A percentile compares a stretch with the other conserved stretches of the same genome.
These are phyloP conservation scores for Punctoribates punctum DNA, from an alignment of 2,888 invertebrate genomes.

Conservation along the genomic window DNA sequence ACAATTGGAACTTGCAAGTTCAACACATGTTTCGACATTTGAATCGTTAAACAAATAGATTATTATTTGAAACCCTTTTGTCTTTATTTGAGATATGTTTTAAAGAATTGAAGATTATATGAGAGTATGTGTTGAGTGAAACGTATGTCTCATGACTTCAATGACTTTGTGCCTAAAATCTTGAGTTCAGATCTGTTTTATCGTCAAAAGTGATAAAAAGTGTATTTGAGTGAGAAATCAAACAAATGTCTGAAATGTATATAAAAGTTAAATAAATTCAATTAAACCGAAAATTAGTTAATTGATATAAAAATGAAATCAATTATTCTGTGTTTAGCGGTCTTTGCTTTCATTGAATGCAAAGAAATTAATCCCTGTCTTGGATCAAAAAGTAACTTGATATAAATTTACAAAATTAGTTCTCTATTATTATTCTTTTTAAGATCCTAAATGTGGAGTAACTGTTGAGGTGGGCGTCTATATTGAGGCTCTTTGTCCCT, in stretches of 20 bases:
- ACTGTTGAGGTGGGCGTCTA: not conserved
- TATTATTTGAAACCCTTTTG: too few species aligned
- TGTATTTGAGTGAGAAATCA: not conserved
- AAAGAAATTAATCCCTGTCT: not conserved
- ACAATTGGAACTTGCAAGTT: too few species aligned
- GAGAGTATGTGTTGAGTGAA: too few species aligned
- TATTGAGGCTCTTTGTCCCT: not conserved
- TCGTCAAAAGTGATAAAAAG: not conserved
- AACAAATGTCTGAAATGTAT: not conserved
- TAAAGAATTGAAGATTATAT: too few species aligned
- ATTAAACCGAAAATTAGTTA: too few species aligned
- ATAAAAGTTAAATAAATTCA: not conserved
- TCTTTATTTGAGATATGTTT: too few species aligned
- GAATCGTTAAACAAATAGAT: too few species aligned
- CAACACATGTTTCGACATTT: too few species aligned
- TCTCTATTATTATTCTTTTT: not conserved
- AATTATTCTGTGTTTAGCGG: not conserved
- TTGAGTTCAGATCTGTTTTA: not conserved
- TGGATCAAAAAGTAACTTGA: not conserved
- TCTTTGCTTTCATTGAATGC: not conserved
- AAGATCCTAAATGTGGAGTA: not conserved
- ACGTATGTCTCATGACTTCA: not conserved
- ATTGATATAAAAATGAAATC: not conserved
- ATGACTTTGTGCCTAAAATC: not conserved
- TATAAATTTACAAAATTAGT: not conserved